Evolutionary conservation across 2,797 vertebrate species (phyloP).

Genomic region (Danio aesculapii): DNA sequence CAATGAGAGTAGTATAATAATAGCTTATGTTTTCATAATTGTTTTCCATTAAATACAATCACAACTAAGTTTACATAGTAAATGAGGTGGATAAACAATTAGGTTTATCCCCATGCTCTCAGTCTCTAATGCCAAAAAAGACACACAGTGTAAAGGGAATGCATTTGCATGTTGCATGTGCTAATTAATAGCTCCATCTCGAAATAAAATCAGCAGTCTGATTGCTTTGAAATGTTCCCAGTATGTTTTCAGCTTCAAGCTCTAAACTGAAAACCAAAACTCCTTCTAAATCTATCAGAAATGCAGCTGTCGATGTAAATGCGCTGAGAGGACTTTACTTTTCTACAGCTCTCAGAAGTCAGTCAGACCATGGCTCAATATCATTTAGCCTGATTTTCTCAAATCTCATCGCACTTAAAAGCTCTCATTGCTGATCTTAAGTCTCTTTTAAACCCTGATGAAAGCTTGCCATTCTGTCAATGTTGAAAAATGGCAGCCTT

Average conservation of each 20-base stretch:
- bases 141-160: background rate
- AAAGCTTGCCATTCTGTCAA: slow-evolving; percentile 39
- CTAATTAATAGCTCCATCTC: slow-evolving; percentile 9
- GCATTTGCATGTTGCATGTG: slow-evolving; percentile 11
- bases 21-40: too few relatives aligned
- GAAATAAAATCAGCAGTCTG: background rate
- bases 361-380: background rate
- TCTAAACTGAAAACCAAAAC: background rate
- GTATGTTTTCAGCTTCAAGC: background rate
- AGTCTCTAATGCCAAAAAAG: background rate
- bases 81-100: background rate
- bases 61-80: background rate
- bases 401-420: slow-evolving; percentile 17
- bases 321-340: background rate
- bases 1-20: background rate
- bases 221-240: background rate
- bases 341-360: background rate
- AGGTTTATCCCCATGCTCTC: background rate
- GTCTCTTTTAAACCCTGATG: slow-evolving; percentile 35
- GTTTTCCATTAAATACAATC: too few relatives aligned
- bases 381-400: slow-evolving; percentile 15
- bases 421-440: slow-evolving; percentile 30
- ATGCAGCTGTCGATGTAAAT: background rate
- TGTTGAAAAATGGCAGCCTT: slow-evolving; percentile 28
- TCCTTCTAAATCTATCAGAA: background rate